Conservation (phyloP, 2,888 invertebrate species). For the Petrophora chlorosata region DNA sequence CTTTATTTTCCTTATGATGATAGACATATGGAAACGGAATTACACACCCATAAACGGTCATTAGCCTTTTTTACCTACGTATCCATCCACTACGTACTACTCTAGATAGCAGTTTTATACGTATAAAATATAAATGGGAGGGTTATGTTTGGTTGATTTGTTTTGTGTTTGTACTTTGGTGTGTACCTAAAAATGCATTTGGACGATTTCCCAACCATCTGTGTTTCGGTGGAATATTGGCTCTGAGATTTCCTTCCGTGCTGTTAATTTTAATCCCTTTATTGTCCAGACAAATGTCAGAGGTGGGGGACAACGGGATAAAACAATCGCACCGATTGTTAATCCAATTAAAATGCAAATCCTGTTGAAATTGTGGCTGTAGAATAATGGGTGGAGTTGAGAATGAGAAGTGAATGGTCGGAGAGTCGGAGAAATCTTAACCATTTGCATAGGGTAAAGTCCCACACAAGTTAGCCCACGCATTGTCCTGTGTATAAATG, state of each 20-base stretch:
- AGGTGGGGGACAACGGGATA: background rate
- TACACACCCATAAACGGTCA: constrained; percentile 9
- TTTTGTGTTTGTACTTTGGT: background rate
- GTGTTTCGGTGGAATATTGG: background rate
- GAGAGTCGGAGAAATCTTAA: constrained; percentile 56
- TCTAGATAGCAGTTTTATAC: no score
- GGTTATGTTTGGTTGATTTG: background rate
- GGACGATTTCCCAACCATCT: background rate
- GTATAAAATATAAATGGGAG: background rate
- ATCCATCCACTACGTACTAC: no score
- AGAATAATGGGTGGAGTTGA: constrained; percentile 48
- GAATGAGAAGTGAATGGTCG: constrained; percentile 41
- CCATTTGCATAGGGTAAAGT: constrained; percentile 60
- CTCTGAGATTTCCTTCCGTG: constrained; percentile 3
- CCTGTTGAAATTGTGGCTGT: constrained; percentile 56
- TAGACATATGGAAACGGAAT: constrained; percentile 24
- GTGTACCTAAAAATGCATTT: background rate
- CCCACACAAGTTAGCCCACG: constrained; percentile 56
- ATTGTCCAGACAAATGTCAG: constrained; percentile 4
- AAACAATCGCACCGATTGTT: constrained; percentile 42
- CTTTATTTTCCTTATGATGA: constrained; percentile 48
- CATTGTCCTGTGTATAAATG: constrained; percentile 46
- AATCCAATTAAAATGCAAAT: constrained; percentile 66
- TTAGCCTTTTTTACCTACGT: background rate
- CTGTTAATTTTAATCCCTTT: constrained; percentile 4